phyloP scores from a whole-genome alignment of 2,888 invertebrate species.

The Slavum lentiscoides region DNA sequence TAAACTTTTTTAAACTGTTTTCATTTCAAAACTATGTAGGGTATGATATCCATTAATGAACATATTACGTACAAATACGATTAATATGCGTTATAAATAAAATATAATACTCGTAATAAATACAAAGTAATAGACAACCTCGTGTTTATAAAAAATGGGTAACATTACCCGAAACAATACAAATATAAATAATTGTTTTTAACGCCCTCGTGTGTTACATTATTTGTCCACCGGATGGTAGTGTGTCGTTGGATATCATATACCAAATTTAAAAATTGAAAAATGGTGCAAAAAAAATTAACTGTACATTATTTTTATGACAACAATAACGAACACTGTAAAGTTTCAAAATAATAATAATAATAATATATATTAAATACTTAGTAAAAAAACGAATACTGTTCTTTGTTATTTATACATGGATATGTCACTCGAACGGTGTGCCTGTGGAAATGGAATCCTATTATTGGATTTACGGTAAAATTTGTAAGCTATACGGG shows the following conservation, averaged over 20 bases:
- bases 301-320: not conserved
- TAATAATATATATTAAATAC: not conserved
- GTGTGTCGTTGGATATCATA: not conserved
- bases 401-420: too few species aligned
- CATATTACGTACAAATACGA: not conserved
- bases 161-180: not conserved
- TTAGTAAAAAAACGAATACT: too few species aligned
- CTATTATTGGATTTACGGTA: too few species aligned
- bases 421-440: too few species aligned
- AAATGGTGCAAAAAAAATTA: not conserved
- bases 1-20: not conserved
- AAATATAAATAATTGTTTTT: conserved; percentile 11
- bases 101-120: not conserved
- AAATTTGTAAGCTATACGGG: too few species aligned
- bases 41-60: not conserved
- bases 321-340: not conserved
- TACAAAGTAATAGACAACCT: not conserved
- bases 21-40: not conserved
- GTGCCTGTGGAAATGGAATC: too few species aligned
- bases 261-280: conserved; percentile 16
- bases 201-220: not conserved
- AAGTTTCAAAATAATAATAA: not conserved
- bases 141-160: not conserved
- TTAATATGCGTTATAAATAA: not conserved
- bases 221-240: conserved; percentile 5